Conservation (phyloP, 2,113 vertebrate genomes). For the Typhlomys cinereus region DNA sequence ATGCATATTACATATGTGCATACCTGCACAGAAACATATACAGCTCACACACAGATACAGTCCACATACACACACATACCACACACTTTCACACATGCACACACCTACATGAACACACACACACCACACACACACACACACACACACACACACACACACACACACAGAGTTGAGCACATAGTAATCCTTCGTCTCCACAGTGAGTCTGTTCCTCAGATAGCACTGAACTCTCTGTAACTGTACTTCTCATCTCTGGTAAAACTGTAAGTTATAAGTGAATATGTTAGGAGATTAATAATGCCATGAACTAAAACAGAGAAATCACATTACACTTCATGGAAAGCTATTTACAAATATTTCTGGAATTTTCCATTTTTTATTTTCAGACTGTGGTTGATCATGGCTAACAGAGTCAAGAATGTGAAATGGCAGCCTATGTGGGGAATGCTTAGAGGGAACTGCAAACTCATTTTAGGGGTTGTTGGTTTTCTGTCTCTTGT, state of each 20-base stretch:
- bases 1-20: too few species aligned
- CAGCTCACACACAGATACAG: too few species aligned
- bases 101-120: too few species aligned
- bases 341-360: neutral
- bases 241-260: neutral
- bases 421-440: fast-evolving
- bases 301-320: neutral
- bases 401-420: neutral
- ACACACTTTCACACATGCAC: too few species aligned
- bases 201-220: neutral
- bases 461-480: neutral
- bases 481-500: neutral
- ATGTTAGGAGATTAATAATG: neutral
- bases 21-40: too few species aligned
- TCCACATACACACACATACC: too few species aligned
- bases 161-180: too few species aligned
- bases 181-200: neutral
- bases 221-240: fast-evolving
- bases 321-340: neutral
- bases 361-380: neutral
- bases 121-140: too few species aligned
- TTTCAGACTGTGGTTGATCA: neutral
- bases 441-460: too few species aligned
- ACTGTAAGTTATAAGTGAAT: neutral
- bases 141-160: too few species aligned